Base-by-base conservation (phyloP, 1,140 invertebrate genomes). In the Patella vulgata region DNA sequence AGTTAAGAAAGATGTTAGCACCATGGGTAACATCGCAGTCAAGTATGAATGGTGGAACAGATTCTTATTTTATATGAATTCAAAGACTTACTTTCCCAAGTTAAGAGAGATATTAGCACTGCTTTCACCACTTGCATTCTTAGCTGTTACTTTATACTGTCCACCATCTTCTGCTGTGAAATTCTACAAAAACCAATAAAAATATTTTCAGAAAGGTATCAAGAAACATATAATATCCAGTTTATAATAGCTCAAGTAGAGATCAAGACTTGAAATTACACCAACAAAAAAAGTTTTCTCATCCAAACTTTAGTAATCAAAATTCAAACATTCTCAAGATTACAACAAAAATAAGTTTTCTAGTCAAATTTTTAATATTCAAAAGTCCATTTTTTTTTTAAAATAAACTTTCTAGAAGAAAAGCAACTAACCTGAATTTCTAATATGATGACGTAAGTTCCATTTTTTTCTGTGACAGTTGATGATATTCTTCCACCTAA, bases 61-160 rank as follows among this genome's bases (percentile, higher is more conserved):
- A n/a, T n/a, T n/a, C n/a, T n/a, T n/a, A n/a, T n/a, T n/a, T n/a
- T n/a, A n/a, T n/a, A n/a, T n/a, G n/a, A n/a, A n/a, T n/a, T n/a
- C n/a, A n/a, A n/a, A n/a, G 9, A 47, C 70, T 69, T 66, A 78
- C 76, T 54, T 62, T 66, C 81, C 78, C 33, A 82, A 57, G 54
- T 98, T 98, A 80, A 99, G 90, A 82, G 97, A 98, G 85, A 98
- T 98, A 74, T 94, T 98, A 70, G 96, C 96, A 70, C 94, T 93
- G 77, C 97, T 95, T 89, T 98, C 96, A 79, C 96, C 96, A 88
- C 92, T 92, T 82, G 94, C 95, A 86, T 98, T 99, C 86, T 95
- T 97, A 69, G 96, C 96, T 85, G 93, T 95, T 76, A 99, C 94
- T 86, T 96, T 96, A 87, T 99, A 99, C 63, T 96, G 90, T 77